Evolutionary conservation across 2,888 invertebrate species (phyloP).

Genomic region (Fragum whitleyi): DNA sequence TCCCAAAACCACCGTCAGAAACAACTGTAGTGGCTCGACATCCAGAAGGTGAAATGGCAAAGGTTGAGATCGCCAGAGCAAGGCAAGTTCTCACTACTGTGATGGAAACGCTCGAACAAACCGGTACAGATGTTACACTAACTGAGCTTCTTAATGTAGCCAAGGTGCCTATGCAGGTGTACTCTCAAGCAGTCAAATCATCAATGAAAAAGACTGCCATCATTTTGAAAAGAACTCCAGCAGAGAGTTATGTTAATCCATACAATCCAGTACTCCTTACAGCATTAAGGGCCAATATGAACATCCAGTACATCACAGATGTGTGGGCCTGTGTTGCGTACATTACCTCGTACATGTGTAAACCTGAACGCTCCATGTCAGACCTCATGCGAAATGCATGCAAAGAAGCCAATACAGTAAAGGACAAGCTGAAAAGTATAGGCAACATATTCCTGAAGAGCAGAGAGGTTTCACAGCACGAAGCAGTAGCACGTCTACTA

Average conservation of each 20-base stretch:
- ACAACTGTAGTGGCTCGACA: slow-evolving; percentile 25
- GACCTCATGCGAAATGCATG: slow-evolving; percentile 54
- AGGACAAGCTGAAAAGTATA: slow-evolving; percentile 32
- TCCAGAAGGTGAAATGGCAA: slow-evolving; percentile 22
- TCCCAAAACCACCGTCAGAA: slow-evolving; percentile 32
- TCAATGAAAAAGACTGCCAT: slow-evolving; percentile 30
- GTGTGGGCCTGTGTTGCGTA: slow-evolving; percentile 54
- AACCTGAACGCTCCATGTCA: slow-evolving; percentile 48
- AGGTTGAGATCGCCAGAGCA: slow-evolving; percentile 4
- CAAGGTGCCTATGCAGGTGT: not conserved
- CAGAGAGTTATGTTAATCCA: slow-evolving; percentile 38
- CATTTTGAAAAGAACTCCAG: slow-evolving; percentile 34
- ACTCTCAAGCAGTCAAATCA: not conserved
- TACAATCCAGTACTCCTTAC: slow-evolving; percentile 48
- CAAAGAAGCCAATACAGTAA: slow-evolving; percentile 36
- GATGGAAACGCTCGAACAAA: not conserved
- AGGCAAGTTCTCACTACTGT: not conserved
- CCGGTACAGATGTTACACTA: slow-evolving; percentile 12
- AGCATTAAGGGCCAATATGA: slow-evolving; percentile 29
- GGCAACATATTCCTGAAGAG: slow-evolving; percentile 43
- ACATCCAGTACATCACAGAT: slow-evolving; percentile 34
- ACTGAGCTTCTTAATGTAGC: slow-evolving; percentile 19
- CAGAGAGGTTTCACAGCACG: slow-evolving; percentile 60
- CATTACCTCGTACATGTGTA: slow-evolving; percentile 37
- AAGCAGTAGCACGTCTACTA: slow-evolving; percentile 43